Evolutionary conservation across 2,113 vertebrate species (phyloP), one percentile per base, ranked within the genome.

Genomic region (Pelmatolapia mariae): DNA sequence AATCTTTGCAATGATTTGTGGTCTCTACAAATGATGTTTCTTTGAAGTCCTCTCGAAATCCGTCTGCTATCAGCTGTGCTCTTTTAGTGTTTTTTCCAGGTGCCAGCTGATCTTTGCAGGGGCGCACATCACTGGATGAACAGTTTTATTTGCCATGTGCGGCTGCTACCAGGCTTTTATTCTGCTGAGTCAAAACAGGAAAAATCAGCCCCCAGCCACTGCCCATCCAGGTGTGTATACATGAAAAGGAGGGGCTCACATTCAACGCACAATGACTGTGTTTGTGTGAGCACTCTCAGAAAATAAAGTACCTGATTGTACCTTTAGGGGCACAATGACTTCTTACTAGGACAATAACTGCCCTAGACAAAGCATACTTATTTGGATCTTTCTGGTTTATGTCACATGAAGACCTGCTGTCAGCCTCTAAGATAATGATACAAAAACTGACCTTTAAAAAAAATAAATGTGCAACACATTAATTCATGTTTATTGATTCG

Each of bases 221-320:
- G 56, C 82, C 68, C 18, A 24, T 61, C 78, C 90, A 88, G 87
- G 85, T 90, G 90, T 90, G 83, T 63, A 22, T 88, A 40, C 8
- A 63, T 78, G 71, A 5, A 50, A 78, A 50, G 71, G 43, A 78
- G 71, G 71, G 71, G 43, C 3, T 78, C 85, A 86, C 86, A 81
- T 87, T 80, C 26, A 89, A 84, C 19, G 76, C 68, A 87, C 52
- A 56, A 53, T 71, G 40, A n/a, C 50, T 47, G 40, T 92, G 61
- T 68, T 40, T 82, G 87, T 89, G 71, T 79, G 87, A 73, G 40
- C 24, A 78, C 2, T 13, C 71, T 47, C 24, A 76, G 71, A 76
- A 50, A 29, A 76, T 76, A 47, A 76, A 76, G 71, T 47, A 47
- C 71, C 71, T 19, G 45, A n/a, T 78, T 78, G 73, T 78, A 52